Conservation (phyloP, 2,113 vertebrate species). For the Hymenochirus boettgeri region DNA sequence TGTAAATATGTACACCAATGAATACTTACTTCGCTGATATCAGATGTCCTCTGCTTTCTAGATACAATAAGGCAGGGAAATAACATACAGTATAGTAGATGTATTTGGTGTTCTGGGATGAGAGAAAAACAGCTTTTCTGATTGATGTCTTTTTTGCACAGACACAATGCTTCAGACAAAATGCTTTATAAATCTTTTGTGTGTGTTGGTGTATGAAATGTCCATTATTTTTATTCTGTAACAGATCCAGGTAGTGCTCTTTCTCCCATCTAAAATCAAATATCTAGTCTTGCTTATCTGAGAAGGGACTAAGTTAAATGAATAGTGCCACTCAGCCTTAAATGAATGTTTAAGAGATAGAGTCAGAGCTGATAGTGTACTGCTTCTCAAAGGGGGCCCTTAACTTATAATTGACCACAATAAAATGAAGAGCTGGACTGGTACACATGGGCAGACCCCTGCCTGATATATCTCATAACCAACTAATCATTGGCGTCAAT, state of each 20-base stretch:
- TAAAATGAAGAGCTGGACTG: too few species aligned
- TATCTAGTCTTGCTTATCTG: conserved; percentile 19
- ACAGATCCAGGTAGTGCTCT: conserved; percentile 9
- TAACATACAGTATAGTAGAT: background rate
- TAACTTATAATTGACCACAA: too few species aligned
- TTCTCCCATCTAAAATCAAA: conserved; percentile 23
- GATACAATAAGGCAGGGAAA: background rate
- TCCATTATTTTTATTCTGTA: conserved; percentile 13
- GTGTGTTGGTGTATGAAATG: conserved; percentile 4
- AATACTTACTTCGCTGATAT: too few species aligned
- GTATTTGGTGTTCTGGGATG: conserved; percentile 1
- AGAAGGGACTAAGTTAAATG: conserved; percentile 16
- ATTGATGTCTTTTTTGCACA: conserved; percentile 29
- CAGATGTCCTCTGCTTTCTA: background rate
- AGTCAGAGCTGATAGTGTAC: too few species aligned
- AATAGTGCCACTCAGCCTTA: background rate
- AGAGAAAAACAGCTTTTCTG: conserved; percentile 21
- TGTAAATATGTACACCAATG: too few species aligned
- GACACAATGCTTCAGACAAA: conserved; percentile 28
- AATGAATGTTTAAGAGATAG: too few species aligned
- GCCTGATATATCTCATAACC: too few species aligned
- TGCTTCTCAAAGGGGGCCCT: too few species aligned
- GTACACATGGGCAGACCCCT: too few species aligned
- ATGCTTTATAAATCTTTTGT: conserved; percentile 33
- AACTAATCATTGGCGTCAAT: too few species aligned